These are phyloP conservation scores for Marisa cornuarietis DNA, from an alignment of 1,140 invertebrate species.

Conservation along the genomic window DNA sequence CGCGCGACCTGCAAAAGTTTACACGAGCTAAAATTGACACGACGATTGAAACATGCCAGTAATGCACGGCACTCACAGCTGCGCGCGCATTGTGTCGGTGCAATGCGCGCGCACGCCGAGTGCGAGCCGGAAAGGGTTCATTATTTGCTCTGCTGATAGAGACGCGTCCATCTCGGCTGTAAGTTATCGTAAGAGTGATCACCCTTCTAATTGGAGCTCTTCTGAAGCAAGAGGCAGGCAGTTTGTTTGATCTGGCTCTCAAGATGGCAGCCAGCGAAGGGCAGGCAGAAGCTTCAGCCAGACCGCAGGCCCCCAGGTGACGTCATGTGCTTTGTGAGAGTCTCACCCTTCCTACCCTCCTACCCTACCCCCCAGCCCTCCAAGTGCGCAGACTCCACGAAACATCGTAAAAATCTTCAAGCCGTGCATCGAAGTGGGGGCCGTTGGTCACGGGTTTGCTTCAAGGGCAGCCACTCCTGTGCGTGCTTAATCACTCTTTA, in stretches of 20 bases:
- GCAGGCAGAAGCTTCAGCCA: too few species aligned
- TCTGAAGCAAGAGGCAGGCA: neutral
- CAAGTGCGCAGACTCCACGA: too few species aligned
- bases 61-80: neutral
- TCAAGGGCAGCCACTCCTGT: too few species aligned
- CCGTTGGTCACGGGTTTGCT: too few species aligned
- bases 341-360: too few species aligned
- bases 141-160: slow-evolving; percentile 9
- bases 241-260: slow-evolving; percentile 10
- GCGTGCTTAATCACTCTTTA: too few species aligned
- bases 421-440: too few species aligned
- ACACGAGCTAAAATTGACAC: slow-evolving; percentile 23
- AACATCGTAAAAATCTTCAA: too few species aligned
- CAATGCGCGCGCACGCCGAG: neutral
- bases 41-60: slow-evolving; percentile 20
- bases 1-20: slow-evolving; percentile 12
- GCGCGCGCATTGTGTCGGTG: neutral
- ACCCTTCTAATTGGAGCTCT: slow-evolving; percentile 4
- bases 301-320: too few species aligned
- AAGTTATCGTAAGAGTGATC: slow-evolving; percentile 11
- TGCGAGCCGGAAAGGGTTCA: neutral
- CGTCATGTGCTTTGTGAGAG: too few species aligned
- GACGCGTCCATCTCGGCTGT: neutral
- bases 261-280: neutral
- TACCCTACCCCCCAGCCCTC: too few species aligned